Base-by-base conservation (phyloP, 2,888 invertebrate species). In the Troglohyphantes excavatus region DNA sequence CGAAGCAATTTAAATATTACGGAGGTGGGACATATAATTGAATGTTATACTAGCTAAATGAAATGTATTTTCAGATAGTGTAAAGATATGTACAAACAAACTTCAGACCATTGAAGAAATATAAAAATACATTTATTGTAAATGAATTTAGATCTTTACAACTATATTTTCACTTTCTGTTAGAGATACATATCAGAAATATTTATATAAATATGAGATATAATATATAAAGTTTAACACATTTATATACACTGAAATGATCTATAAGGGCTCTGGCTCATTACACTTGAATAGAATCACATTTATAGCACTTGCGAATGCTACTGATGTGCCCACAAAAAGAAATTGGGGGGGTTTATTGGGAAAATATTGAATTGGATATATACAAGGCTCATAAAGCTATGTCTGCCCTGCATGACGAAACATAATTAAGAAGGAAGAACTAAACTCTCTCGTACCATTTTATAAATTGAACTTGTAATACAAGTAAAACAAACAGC, bases 51-150 rank as follows among this genome's bases (percentile, higher is more conserved):
- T n/a, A n/a, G n/a, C n/a, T n/a, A n/a, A n/a, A n/a, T n/a, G n/a
- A n/a, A n/a, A n/a, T n/a, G n/a, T n/a, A n/a, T n/a, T n/a, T n/a
- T n/a, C n/a, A n/a, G n/a, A n/a, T n/a, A 53, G 53, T n/a, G n/a
- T 53, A 11, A 9, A n/a, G 27, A 68, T 68, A 68, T 53, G 19
- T n/a, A n/a, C n/a, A n/a, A n/a, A n/a, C n/a, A n/a, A 39, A 39
- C 39, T 53, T 17, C 17, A 53, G 53, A 11, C 53, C 53, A 13
- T 53, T 53, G 53, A 46, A 65, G 79, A 81, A 73, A 65, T 88
- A 88, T 63, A 88, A 88, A 88, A 88, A 88, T 88, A 88, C 87
- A 81, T 88, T 88, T 88, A 88, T 88, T 88, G 87, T 73, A 88
- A 81, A 81, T 73, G 87, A 81, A 88, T 81, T 88, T 81, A 88